Evolutionary conservation across 2,797 vertebrate genomes (phyloP).

Genomic region (Sebastes paucispinis): DNA sequence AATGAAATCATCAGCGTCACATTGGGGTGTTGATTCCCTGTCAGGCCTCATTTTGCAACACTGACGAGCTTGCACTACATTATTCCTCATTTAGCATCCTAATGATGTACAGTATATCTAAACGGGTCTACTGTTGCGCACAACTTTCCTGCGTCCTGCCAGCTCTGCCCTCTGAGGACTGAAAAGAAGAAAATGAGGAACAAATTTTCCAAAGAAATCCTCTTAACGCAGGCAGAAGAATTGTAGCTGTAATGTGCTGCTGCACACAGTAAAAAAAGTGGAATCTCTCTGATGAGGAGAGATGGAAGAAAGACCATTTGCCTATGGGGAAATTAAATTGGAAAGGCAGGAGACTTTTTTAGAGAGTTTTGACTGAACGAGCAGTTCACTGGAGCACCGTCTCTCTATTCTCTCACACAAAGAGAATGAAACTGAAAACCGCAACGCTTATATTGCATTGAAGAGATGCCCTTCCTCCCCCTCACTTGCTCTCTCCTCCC

Average conservation of each 20-base stretch:
- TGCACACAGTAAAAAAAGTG: slow-evolving; percentile 13
- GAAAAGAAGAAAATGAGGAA: not conserved
- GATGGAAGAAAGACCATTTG: slow-evolving; percentile 11
- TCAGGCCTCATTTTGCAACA: slow-evolving; percentile 54
- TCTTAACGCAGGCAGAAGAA: not conserved
- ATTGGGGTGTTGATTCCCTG: slow-evolving; percentile 30
- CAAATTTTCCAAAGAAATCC: slow-evolving; percentile 11
- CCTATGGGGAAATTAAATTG: slow-evolving; percentile 36
- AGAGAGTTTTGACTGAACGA: not conserved
- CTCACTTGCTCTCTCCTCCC: not conserved
- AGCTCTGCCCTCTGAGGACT: slow-evolving; percentile 19
- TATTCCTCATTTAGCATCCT: slow-evolving; percentile 38
- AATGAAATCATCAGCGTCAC: slow-evolving; percentile 51
- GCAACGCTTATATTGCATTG: not conserved
- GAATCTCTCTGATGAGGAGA: slow-evolving; percentile 12
- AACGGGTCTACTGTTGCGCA: slow-evolving; percentile 12
- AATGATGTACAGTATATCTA: slow-evolving; percentile 37
- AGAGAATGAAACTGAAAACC: slow-evolving; percentile 22
- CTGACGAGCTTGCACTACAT: slow-evolving; percentile 21
- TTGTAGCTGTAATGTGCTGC: slow-evolving; percentile 11
- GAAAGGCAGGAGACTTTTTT: not conserved
- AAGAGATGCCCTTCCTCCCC: not conserved
- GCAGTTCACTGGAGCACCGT: not conserved
- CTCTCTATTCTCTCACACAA: not conserved
- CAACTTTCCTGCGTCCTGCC: slow-evolving; percentile 8